Conservation (phyloP, 2,888 invertebrate species). For the Cephus sareptanus region DNA sequence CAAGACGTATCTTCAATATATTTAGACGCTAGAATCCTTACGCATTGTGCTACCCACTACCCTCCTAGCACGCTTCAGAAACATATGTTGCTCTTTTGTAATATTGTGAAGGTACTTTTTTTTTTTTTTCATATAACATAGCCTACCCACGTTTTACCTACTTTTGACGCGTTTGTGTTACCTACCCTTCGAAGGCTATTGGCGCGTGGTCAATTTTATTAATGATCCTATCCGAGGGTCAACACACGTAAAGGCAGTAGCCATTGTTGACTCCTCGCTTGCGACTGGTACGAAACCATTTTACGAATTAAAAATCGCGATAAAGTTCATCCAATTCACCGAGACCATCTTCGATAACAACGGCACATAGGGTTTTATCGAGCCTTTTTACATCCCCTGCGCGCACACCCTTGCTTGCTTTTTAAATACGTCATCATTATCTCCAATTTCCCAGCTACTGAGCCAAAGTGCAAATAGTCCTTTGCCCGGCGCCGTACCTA, state of each 20-base stretch:
- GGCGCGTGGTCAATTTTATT: conserved; percentile 50
- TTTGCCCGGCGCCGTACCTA: not conserved
- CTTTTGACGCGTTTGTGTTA: conserved; percentile 8
- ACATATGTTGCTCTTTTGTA: conserved; percentile 33
- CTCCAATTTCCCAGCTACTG: conserved; percentile 2
- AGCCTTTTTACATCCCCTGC: not conserved
- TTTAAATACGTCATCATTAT: not conserved
- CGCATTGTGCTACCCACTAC: not conserved
- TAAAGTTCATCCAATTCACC: not conserved
- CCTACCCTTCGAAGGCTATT: conserved; percentile 21
- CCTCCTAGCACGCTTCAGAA: conserved; percentile 30
- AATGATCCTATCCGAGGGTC: conserved; percentile 31
- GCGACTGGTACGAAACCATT: not conserved
- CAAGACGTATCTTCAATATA: not conserved
- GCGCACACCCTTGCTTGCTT: not conserved
- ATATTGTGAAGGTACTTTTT: conserved; percentile 8
- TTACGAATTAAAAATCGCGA: not conserved
- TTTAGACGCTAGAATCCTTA: not conserved
- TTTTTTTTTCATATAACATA: conserved; percentile 11
- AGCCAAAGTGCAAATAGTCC: conserved; percentile 7
- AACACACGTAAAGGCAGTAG: not conserved
- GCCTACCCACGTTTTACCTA: conserved; percentile 16
- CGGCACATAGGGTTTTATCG: not conserved
- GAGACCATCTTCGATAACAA: not conserved
- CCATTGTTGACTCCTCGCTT: not conserved